Percentiles rank a stretch among this genome's conserved stretches.
These are phyloP conservation scores for Sterrhoptilus dennistouni DNA, from an alignment of 2,113 vertebrate species.

Conservation along the genomic window DNA sequence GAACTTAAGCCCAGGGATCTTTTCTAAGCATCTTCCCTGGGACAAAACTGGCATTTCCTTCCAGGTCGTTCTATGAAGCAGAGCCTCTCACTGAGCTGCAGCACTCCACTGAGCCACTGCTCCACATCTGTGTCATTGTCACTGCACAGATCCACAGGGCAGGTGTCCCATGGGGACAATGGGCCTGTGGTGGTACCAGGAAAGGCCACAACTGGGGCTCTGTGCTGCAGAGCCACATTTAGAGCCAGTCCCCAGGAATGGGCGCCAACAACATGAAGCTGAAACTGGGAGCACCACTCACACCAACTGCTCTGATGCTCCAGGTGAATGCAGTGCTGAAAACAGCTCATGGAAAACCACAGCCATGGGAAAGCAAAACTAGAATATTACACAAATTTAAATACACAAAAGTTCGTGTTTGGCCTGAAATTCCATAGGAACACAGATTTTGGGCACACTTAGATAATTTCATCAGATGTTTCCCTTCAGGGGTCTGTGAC, in stretches of 20 bases:
- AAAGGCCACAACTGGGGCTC: background rate
- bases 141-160: fast-evolving
- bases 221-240: background rate
- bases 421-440: background rate
- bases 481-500: background rate
- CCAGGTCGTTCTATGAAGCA: background rate
- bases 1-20: background rate
- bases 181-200: background rate
- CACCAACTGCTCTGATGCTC: background rate
- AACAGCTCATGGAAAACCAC: background rate
- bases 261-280: fast-evolving
- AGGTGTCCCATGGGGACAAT: fast-evolving
- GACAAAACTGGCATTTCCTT: background rate
- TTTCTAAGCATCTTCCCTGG: background rate
- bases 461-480: background rate
- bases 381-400: background rate
- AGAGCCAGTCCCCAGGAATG: background rate
- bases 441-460: background rate
- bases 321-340: fast-evolving
- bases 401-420: background rate
- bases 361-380: background rate
- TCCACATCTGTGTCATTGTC: fast-evolving
- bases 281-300: background rate
- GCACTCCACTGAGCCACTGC: background rate
- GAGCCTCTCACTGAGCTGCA: background rate